Evolutionary conservation across 2,888 invertebrate species (phyloP).

Genomic region (Epistrophe grossulariae): DNA sequence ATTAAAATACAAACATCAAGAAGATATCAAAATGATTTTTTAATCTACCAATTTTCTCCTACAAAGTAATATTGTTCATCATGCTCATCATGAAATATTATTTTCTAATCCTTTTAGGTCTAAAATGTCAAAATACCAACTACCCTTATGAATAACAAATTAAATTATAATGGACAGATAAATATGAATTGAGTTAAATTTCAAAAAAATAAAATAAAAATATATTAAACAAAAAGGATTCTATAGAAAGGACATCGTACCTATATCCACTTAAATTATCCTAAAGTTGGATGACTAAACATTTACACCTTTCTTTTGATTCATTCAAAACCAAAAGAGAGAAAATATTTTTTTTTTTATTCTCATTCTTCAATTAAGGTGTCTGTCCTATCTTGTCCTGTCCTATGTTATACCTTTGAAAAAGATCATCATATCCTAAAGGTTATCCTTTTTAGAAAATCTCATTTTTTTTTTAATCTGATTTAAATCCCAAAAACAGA

Average conservation of each 20-base stretch:
- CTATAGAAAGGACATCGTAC: background rate
- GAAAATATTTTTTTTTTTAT: background rate
- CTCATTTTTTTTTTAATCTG: background rate
- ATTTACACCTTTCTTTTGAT: slow-evolving; percentile 13
- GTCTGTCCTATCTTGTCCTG: background rate
- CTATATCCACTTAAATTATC: background rate
- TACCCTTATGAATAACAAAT: slow-evolving; percentile 3
- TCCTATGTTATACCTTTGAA: background rate
- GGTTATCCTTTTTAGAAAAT: background rate
- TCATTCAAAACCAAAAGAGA: background rate
- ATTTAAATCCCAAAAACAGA: slow-evolving; percentile 2
- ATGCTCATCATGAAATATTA: background rate
- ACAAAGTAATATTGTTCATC: background rate
- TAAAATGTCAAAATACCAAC: slow-evolving; percentile 1
- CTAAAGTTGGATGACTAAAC: background rate
- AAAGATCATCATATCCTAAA: background rate
- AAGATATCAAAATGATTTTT: background rate
- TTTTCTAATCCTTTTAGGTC: background rate
- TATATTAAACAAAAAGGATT: background rate
- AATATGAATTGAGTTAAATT: background rate
- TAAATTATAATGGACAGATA: background rate
- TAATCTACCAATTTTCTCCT: slow-evolving; percentile 1
- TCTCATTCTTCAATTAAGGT: background rate
- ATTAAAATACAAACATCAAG: background rate
- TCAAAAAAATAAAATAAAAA: background rate